Percentiles rank a stretch among this genome's conserved stretches.
These are phyloP conservation scores for Emys orbicularis DNA, from an alignment of 2,797 vertebrate genomes.

Conservation along the genomic window DNA sequence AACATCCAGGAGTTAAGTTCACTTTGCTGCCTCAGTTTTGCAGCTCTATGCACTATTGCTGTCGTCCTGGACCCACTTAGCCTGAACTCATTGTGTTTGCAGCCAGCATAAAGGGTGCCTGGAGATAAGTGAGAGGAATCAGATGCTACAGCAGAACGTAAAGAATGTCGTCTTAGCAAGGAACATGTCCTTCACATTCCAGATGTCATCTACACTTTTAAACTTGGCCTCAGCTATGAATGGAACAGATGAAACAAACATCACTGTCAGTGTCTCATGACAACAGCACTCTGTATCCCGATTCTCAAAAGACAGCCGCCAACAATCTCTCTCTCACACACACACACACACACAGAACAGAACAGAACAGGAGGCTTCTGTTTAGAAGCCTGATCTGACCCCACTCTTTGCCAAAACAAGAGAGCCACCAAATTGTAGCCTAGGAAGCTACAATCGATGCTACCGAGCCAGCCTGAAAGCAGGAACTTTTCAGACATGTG, in stretches of 20 bases:
- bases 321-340: background rate
- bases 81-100: background rate
- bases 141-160: background rate
- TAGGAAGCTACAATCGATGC: background rate
- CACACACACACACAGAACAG: too few species aligned
- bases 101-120: background rate
- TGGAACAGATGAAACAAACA: background rate
- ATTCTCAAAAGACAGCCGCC: background rate
- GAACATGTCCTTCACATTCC: background rate
- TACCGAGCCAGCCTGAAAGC: background rate
- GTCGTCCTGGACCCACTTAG: background rate
- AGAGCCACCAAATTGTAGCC: background rate
- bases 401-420: background rate
- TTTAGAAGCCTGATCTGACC: accelerated
- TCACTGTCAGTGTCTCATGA: background rate
- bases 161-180: background rate
- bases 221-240: background rate
- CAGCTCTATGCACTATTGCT: background rate
- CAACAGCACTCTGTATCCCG: constrained; percentile 3
- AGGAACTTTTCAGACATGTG: accelerated
- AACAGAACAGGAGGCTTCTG: too few species aligned
- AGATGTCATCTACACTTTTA: background rate
- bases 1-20: background rate
- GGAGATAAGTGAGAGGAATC: background rate
- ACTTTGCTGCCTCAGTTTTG: background rate